Conservation (phyloP, 2,888 invertebrate genomes). For the Machimus rusticus region DNA sequence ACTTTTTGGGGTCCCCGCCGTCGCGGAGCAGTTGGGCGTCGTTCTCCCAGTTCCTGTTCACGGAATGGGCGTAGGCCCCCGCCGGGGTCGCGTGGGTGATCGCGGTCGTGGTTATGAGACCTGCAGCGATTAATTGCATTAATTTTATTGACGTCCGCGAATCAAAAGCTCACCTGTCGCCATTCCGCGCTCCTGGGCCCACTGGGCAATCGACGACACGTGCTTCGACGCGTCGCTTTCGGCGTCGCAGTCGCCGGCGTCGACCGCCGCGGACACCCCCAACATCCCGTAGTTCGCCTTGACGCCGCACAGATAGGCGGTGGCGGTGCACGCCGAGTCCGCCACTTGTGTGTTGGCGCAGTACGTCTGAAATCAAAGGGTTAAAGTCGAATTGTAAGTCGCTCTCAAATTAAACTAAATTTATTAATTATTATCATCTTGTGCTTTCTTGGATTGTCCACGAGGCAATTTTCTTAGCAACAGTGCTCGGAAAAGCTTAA, state of each 20-base stretch:
- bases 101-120: constrained; percentile 78
- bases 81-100: constrained; percentile 84
- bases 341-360: constrained; percentile 81
- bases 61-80: constrained; percentile 76
- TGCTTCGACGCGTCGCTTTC: constrained; percentile 68
- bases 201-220: constrained; percentile 73
- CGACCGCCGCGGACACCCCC: constrained; percentile 75
- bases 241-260: constrained; percentile 70
- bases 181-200: constrained; percentile 74
- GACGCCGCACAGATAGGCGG: constrained; percentile 80
- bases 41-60: constrained; percentile 77
- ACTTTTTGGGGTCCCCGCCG: constrained; percentile 65
- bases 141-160: not conserved
- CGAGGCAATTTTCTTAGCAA: not conserved
- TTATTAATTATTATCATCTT: not conserved
- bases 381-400: not conserved
- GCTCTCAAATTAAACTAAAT: not conserved
- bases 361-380: constrained; percentile 69
- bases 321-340: constrained; percentile 85
- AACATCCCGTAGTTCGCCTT: constrained; percentile 81
- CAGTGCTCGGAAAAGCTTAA: not conserved
- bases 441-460: not conserved
- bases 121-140: constrained; percentile 54
- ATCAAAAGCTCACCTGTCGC: constrained; percentile 64
- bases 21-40: constrained; percentile 68